Evolutionary conservation across 1,140 invertebrate species (phyloP), one percentile per base, ranked within the genome.

Genomic region (Plodia interpunctella): DNA sequence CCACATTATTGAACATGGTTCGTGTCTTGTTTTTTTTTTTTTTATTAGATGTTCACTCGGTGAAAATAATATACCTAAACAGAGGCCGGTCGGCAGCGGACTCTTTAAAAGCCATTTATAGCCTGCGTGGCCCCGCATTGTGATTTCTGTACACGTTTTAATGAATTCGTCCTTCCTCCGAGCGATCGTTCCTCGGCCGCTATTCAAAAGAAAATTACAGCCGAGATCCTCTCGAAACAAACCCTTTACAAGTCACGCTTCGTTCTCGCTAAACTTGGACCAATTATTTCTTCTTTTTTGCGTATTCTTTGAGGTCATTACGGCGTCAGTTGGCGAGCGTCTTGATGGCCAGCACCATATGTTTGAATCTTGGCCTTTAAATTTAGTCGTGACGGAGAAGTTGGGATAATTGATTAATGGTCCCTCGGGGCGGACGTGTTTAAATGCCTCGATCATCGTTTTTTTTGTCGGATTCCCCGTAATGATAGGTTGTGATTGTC

Each of bases 401-500:
- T 79, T 80, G 73, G 74, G 62, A 68, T 85, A 89, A 87, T 87
- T 87, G 86, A 85, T 87, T 87, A 83, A 86, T 85, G 79, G 73
- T 65, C 63, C 65, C 65, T 72, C 69, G 74, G 72, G 76, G 81
- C 80, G 76, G 83, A 84, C 81, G 74, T 80, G 76, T 83, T 81
- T 80, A 81, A 82, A 87, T 72, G 79, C 64, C 60, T 63, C 76
- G 66, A 76, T 81, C 72, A 67, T 74, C 65, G 57, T 79, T 86
- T 86, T 67, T n/a, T 87, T 88, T 81, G 68, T 80, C 61, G 60
- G 63, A 77, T 83, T 79, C 76, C 74, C 79, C 72, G 70, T 87
- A 87, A 89, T 87, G 78, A 87, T 87, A 86, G 71, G 78, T 81
- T 86, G 65, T 80, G 82, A 87, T 89, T 87, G 76, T 78, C 73